Evolutionary conservation across 1,140 invertebrate species (phyloP), one percentile per base, ranked within the genome.

Genomic region (Protaetia brevitarsis): DNA sequence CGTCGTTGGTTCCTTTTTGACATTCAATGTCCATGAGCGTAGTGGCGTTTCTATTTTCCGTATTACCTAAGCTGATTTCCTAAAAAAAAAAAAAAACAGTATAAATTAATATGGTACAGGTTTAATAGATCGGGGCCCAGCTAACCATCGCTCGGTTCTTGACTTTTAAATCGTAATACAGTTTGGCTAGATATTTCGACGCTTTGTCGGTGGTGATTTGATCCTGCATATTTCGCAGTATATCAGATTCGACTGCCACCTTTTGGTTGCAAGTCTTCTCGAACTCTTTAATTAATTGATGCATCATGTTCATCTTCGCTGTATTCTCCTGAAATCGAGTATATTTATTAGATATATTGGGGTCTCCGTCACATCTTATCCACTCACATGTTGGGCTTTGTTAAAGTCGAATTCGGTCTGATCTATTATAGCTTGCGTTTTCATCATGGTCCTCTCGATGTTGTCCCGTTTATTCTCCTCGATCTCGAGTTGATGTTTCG

Each of bases 181-280:
- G 2, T 10, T 66, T 63, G 13, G 37, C 56, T 16, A 77, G 59
- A 56, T 73, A 61, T 26, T 64, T 30, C 1, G 73, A 63, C 4
- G 70, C 71, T 59, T 66, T 70, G 62, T 65, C 56, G 28, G 63
- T 70, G 4, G 63, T 61, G 1, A 66, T 36, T 63, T 88, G 87
- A 11, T 89, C 87, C 71, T 90, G 86, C 0, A 90, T 77, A 59
- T 85, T 82, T 36, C 78, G 74, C 10, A 90, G 72, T 37, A 90
- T 85, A n/a, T 82, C 71, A 63, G 88, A 84, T 73, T 91, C 89
- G 34, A 87, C 69, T 31, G 78, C 74, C 8, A 79, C 70, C 72
- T 89, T 89, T n/a, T 59, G 26, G 7, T 59, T 59, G 3, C 16
- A 0, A n/a, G 57, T 16, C 13, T 80, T 83, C 26, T 86, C 83